Evolutionary conservation across 2,113 vertebrate genomes (phyloP), one percentile per base, ranked within the genome.

Genomic region (Limanda limanda): DNA sequence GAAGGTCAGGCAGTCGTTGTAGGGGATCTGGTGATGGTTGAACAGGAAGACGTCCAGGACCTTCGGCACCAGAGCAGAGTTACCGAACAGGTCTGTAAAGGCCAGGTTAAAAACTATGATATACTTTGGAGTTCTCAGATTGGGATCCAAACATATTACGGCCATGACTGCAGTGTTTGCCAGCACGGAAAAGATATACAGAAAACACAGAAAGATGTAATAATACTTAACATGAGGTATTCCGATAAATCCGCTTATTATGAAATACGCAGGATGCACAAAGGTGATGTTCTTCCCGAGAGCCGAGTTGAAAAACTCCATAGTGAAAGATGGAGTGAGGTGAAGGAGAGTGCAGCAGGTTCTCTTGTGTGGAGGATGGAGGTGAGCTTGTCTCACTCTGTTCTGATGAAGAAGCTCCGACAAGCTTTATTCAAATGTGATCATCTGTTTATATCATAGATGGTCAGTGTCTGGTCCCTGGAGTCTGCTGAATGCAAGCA

Each of bases 21-120:
- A 94, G 6, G 91, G 35, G 42, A 95, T 84, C 31, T 55, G 17
- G 8, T 24, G 65, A 23, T 91, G 73, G 45, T 90, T 71, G 17
- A 94, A 91, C 57, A 94, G 51, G 75, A 92, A 94, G 1, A 84
- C 87, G 25, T 94, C 91, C 13, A 93, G 77, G 12, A 93, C 13
- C 61, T 94, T 93, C 4, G 93, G 94, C 65, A 94, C 85, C 68
- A 95, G 18, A 61, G 91, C 86, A 6, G 91, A 76, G 67, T 59
- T 94, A 6, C 85, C 86, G 65, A 83, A 85, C 58, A 95, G 12
- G 81, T 95, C 93, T 24, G 84, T 77, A 58, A 95, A 67, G 3
- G 91, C 94, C 25, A 94, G 5, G 55, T 92, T 92, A 47, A 94
- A 93, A 20, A 95, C 91, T 17, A 80, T 86, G 54, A 94, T 48